phyloP scores from a whole-genome alignment of 2,797 vertebrate species.

The Neopelma chrysocephalum region DNA sequence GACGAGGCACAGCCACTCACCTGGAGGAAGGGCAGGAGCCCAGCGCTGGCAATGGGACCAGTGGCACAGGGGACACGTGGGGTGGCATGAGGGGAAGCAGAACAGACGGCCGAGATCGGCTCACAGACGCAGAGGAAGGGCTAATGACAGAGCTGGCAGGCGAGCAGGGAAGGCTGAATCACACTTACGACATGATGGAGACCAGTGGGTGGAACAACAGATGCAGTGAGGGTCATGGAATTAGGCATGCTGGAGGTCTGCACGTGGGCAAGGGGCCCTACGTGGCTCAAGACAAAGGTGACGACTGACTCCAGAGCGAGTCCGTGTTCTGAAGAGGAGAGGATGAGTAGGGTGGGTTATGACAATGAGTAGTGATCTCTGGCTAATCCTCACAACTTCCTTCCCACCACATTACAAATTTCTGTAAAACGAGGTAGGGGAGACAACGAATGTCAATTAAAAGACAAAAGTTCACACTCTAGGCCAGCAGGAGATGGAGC shows the following conservation, averaged over 20 bases:
- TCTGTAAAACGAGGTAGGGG: neutral
- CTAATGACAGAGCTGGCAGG: constrained; percentile 57
- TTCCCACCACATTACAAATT: neutral
- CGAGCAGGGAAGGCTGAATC: constrained; percentile 36
- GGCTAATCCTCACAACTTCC: neutral
- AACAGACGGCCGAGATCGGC: neutral
- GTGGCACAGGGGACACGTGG: neutral
- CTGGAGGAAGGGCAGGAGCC: neutral
- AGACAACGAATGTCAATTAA: neutral
- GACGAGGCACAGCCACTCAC: neutral
- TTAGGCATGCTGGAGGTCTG: constrained; percentile 50
- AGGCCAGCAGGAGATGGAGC: neutral
- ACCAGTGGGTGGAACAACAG: constrained; percentile 51
- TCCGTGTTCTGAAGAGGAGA: constrained; percentile 21
- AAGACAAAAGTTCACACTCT: neutral
- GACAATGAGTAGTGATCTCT: neutral
- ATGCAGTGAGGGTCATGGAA: constrained; percentile 51
- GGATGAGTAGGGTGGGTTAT: constrained; percentile 24
- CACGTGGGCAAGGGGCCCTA: neutral
- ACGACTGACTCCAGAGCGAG: constrained; percentile 30
- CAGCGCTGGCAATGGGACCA: fast-evolving
- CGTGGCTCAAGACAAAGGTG: constrained; percentile 21
- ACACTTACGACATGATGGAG: constrained; percentile 52
- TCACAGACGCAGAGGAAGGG: neutral
- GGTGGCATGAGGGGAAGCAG: neutral